phyloP scores from a whole-genome alignment of 2,888 invertebrate species.

The Caenorhabditis parvicauda region DNA sequence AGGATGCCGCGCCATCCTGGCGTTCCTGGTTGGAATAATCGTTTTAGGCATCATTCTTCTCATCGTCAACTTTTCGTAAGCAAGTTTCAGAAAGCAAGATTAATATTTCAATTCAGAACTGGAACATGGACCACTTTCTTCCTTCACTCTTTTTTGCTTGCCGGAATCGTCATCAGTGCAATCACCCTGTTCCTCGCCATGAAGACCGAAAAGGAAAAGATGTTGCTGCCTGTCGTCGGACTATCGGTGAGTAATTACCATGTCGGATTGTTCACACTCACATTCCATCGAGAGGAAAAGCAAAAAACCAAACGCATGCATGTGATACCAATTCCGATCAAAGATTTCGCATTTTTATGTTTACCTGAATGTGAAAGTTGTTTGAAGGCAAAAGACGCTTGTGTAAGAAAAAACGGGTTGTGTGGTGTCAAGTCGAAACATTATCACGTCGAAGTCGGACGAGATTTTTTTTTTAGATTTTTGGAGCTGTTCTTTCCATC shows the following conservation, averaged over 20 bases:
- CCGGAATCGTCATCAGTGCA: slow-evolving; percentile 17
- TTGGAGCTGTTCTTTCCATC: slow-evolving; percentile 24
- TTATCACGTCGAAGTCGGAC: slow-evolving; percentile 5
- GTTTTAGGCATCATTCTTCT: slow-evolving; percentile 13
- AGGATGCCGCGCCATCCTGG: slow-evolving; percentile 26
- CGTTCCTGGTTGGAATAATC: slow-evolving; percentile 15
- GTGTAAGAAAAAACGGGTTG: too few relatives aligned
- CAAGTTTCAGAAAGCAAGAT: neutral
- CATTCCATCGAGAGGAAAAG: too few relatives aligned
- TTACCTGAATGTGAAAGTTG: too few relatives aligned
- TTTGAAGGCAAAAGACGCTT: too few relatives aligned
- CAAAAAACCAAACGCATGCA: too few relatives aligned
- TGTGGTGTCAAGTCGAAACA: slow-evolving; percentile 14
- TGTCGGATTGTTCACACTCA: too few relatives aligned
- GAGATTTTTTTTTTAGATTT: slow-evolving; percentile 20
- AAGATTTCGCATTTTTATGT: too few relatives aligned
- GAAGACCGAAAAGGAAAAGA: slow-evolving; percentile 39
- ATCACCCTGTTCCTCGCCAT: slow-evolving; percentile 26
- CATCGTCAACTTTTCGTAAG: slow-evolving; percentile 26
- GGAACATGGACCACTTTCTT: slow-evolving; percentile 31
- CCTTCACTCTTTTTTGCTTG: slow-evolving; percentile 22
- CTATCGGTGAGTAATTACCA: slow-evolving; percentile 28
- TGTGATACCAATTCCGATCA: too few relatives aligned
- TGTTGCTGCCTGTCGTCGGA: slow-evolving; percentile 31
- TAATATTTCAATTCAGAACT: slow-evolving; percentile 11